Conservation (phyloP, 2,113 vertebrate genomes). For the Sus scrofa region DNA sequence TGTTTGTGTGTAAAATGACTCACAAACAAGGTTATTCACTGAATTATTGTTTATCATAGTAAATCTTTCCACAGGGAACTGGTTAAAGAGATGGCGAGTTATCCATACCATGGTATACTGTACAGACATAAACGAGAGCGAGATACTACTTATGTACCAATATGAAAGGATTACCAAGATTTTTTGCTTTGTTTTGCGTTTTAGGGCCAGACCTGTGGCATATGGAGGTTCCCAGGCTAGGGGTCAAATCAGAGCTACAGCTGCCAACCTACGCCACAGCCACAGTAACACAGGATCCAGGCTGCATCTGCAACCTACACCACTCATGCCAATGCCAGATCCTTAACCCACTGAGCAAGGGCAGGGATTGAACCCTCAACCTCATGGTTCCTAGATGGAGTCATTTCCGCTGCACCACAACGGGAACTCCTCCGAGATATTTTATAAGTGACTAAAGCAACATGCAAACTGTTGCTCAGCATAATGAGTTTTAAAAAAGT, state of each 20-base stretch:
- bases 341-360: too few relatives aligned
- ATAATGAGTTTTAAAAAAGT: neutral
- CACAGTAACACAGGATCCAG: too few relatives aligned
- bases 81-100: neutral
- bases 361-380: too few relatives aligned
- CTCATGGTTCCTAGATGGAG: too few relatives aligned
- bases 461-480: neutral
- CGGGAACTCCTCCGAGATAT: neutral
- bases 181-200: neutral
- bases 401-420: too few relatives aligned
- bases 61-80: neutral
- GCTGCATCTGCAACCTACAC: too few relatives aligned
- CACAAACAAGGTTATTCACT: neutral
- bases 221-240: too few relatives aligned
- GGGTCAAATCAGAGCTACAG: too few relatives aligned
- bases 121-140: neutral
- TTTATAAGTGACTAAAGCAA: neutral
- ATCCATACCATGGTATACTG: neutral
- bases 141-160: neutral
- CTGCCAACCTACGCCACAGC: too few relatives aligned
- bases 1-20: neutral
- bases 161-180: neutral
- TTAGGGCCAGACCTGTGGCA: too few relatives aligned
- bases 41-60: neutral
- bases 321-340: too few relatives aligned